Percentiles rank a stretch among this genome's conserved stretches.
Conservation (phyloP, 2,888 invertebrate species). For the Lasioglossum zephyrum region DNA sequence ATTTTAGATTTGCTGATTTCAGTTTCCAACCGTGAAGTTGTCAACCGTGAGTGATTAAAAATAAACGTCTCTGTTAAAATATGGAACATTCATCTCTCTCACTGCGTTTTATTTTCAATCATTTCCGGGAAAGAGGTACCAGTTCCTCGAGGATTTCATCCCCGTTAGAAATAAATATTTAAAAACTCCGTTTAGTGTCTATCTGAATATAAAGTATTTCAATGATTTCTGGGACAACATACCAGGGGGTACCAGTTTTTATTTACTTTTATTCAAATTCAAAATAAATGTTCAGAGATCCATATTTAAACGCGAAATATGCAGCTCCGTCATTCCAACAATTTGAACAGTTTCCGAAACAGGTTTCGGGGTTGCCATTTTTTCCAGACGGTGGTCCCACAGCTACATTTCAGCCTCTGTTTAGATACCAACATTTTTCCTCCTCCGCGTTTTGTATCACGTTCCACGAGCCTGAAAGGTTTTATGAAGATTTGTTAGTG, state of each 20-base stretch:
- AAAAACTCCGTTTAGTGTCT: not conserved
- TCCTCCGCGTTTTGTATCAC: not conserved
- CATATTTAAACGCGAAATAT: not conserved
- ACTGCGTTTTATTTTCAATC: not conserved
- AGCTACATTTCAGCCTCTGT: not conserved
- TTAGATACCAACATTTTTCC: slow-evolving; percentile 1
- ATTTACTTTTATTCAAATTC: not conserved
- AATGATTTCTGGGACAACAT: not conserved
- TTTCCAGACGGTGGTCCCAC: not conserved
- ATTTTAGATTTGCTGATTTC: not conserved
- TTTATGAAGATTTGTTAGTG: not conserved
- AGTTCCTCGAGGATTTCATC: not conserved
- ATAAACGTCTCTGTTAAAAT: not conserved
- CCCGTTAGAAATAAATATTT: not conserved
- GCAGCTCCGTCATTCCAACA: not conserved
- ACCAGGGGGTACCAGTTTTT: not conserved
- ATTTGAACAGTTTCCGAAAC: not conserved
- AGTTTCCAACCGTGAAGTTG: too few relatives aligned
- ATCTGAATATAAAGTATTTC: not conserved
- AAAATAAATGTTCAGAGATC: not conserved
- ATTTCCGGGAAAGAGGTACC: not conserved
- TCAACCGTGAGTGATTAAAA: not conserved
- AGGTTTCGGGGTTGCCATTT: not conserved
- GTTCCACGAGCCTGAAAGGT: not conserved
- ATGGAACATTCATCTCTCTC: too few relatives aligned